Evolutionary conservation across 1,140 invertebrate species (phyloP), one percentile per base, ranked within the genome.

Genomic region (Cydia fagiglandana): DNA sequence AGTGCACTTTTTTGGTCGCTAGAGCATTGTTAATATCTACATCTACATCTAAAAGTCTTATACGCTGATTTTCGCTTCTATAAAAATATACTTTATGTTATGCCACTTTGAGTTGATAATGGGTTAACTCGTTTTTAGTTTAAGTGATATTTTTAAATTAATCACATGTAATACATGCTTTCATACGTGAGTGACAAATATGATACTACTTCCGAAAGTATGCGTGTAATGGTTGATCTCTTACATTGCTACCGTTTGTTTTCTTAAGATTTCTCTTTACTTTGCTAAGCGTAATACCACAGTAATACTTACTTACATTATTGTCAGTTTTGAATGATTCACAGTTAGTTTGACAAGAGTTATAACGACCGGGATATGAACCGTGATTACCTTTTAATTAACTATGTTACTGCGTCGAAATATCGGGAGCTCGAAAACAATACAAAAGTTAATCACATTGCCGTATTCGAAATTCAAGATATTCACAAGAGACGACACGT

Each of bases 1-100:
- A 61, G 56, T 61, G 56, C 56, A 61, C 56, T 61, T 61, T 61
- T 61, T 61, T 61, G 56, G 56, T 61, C 20, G 6, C 56, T n/a
- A 61, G 17, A 24, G 56, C 20, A 24, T 61, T 61, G 56, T 61
- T 61, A 24, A 61, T 61, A 20, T 61, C 6, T 6, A 34, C 34
- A 34, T 9, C 20, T 24, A 53, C n/a, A 17, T 53, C 6, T 10
- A 61, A 24, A 24, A 9, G 56, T 61, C 20, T n/a, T 0, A 20
- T 61, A 56, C n/a, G 10, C 17, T 9, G 24, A 12, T 20, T 61
- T 24, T 12, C 10, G 20, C 20, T 24, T 10, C 10, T 24, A 24
- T 24, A 24, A 24, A 61, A 61, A 24, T 61, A 61, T 3, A 24
- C 56, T 61, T 24, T 61, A 24, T 61, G 1, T 10, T 20, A 9